Evolutionary conservation across 2,113 vertebrate genomes (phyloP), one percentile per base, ranked within the genome.

Genomic region (Mirza zaza): DNA sequence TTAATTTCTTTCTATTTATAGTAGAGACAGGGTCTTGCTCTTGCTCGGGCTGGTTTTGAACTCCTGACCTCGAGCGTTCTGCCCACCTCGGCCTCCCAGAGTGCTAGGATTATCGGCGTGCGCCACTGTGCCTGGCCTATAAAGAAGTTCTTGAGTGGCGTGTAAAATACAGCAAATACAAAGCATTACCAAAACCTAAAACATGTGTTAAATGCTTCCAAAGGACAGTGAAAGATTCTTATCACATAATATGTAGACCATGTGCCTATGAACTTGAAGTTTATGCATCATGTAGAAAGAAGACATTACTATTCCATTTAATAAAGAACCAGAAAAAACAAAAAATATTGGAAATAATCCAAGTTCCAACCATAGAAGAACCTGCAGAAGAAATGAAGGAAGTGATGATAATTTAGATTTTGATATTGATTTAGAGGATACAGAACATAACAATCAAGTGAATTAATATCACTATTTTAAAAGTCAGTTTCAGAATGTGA

Each of bases 251-350:
- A 67, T 99, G 99, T 97, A 99, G 99, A 96, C 97, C 98, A 1
- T 99, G 99, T 97, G 99, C 99, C 79, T 97, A 98, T 97, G 98
- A 99, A 97, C 98, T 99, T n/a, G 99, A 99, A 80, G 97, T 99
- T n/a, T 99, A 99, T 97, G 99, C 99, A 97, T 99, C 99, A 97
- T 99, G 99, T 98, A 99, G 99, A 79, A 99, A 95, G 99, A 99
- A 97, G 99, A 99, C 23, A 98, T 99, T 82, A 98, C 99, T 91
- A 98, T 99, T 97, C 99, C 98, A 1, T 39, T 95, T 82, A 84
- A 92, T 81, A 98, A 98, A 94, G 97, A 85, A 36, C 45, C 98
- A 96, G 97, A 55, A 97, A 68, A 97, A 87, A 55, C 95, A 84
- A 96, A 98, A 11, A 93, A 94, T n/a, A 70, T 61, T 85, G 83